These are phyloP conservation scores for Conistra vaccinii DNA, from an alignment of 2,888 invertebrate species.

Conservation along the genomic window DNA sequence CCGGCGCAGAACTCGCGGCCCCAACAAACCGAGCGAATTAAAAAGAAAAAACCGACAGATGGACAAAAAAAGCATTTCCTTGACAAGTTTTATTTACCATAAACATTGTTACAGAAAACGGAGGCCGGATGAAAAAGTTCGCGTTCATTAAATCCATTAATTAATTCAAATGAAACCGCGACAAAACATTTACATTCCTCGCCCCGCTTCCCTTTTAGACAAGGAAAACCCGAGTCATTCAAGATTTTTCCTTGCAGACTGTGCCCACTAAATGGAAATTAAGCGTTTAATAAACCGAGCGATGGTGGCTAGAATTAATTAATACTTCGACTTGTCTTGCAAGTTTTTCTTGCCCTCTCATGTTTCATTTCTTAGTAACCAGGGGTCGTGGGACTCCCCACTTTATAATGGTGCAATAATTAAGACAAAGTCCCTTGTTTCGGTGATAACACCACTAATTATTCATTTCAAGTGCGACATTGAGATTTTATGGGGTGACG, in stretches of 20 bases:
- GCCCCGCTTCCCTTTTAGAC: conserved; percentile 79
- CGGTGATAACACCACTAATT: conserved; percentile 84
- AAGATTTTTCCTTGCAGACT: conserved; percentile 77
- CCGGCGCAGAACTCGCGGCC: conserved; percentile 79
- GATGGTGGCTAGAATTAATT: conserved; percentile 87
- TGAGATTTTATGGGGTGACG: conserved; percentile 84
- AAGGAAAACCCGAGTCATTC: conserved; percentile 83
- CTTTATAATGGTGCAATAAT: conserved; percentile 88
- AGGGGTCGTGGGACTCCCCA: conserved; percentile 82
- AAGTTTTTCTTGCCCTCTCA: conserved; percentile 83
- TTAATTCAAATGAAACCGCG: conserved; percentile 90
- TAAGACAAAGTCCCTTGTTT: conserved; percentile 88
- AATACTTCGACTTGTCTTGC: conserved; percentile 85
- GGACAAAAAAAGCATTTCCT: conserved; percentile 88
- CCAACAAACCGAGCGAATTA: conserved; percentile 86
- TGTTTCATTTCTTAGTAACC: conserved; percentile 82
- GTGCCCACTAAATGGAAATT: conserved; percentile 86
- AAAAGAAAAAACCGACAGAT: conserved; percentile 86
- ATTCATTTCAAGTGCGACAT: conserved; percentile 84
- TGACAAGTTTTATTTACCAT: conserved; percentile 90
- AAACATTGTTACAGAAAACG: conserved; percentile 89
- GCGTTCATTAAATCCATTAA: conserved; percentile 89
- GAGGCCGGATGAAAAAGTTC: conserved; percentile 86
- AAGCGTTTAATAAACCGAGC: conserved; percentile 86
- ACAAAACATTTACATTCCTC: conserved; percentile 88